Percentiles rank a stretch among this genome's conserved stretches.
These are phyloP conservation scores for Oppia nitens DNA, from an alignment of 1,140 invertebrate genomes.

Conservation along the genomic window DNA sequence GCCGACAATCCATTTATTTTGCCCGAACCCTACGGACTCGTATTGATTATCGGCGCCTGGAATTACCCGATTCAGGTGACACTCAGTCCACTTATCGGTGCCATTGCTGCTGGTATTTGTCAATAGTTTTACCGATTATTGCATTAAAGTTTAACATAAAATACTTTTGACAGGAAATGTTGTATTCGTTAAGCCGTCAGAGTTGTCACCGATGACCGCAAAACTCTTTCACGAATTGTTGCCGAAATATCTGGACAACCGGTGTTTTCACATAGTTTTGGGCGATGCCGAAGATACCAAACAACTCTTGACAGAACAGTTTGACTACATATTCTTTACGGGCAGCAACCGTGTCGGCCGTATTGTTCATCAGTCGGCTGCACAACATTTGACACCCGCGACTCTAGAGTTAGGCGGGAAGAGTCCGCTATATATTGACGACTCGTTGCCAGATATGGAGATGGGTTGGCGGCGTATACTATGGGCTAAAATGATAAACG, in stretches of 20 bases:
- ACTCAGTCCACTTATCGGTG: conserved; percentile 34
- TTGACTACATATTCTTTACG: conserved; percentile 41
- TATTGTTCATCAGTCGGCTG: conserved; percentile 35
- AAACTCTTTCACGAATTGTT: conserved; percentile 30
- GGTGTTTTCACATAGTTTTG: conserved; percentile 37
- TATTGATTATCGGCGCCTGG: conserved; percentile 38
- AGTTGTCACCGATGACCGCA: conserved; percentile 31
- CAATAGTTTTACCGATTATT: neutral
- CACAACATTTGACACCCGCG: conserved; percentile 38
- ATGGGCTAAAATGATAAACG: conserved; percentile 39
- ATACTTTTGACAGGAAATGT: conserved; percentile 29
- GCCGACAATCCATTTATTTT: conserved; percentile 34
- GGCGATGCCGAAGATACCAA: conserved; percentile 63
- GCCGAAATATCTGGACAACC: conserved; percentile 34
- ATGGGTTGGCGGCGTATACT: conserved; percentile 31
- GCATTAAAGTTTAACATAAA: neutral
- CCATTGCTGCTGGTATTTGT: conserved; percentile 33
- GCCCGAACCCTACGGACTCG: conserved; percentile 37
- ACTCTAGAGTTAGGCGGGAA: conserved; percentile 42
- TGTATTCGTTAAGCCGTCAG: conserved; percentile 39
- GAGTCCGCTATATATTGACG: conserved; percentile 29
- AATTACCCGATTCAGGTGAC: conserved; percentile 39
- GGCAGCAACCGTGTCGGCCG: conserved; percentile 32
- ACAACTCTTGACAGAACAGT: conserved; percentile 60
- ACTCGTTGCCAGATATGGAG: conserved; percentile 38